phyloP scores from a whole-genome alignment of 1,140 invertebrate species.

The Trichonephila clavipes region DNA sequence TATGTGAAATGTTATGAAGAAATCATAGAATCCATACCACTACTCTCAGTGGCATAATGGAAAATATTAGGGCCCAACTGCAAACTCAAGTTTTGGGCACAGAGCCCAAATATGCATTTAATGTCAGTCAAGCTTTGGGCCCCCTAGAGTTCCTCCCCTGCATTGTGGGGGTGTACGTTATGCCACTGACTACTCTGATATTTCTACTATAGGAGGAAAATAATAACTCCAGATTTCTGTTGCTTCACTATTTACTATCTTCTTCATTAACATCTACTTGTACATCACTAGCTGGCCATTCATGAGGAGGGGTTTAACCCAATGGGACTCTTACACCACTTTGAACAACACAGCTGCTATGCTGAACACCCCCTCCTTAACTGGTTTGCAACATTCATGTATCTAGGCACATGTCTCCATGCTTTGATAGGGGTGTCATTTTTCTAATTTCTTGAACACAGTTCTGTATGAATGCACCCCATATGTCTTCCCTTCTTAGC shows the following conservation, averaged over 20 bases:
- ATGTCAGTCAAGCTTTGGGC: no score
- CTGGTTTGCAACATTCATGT: conserved; percentile 20
- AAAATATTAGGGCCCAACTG: no score
- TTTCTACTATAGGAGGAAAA: conserved; percentile 32
- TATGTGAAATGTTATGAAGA: conserved; percentile 34
- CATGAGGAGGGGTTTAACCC: background rate
- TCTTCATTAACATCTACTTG: conserved; percentile 38
- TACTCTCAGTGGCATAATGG: background rate
- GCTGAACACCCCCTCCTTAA: conserved; percentile 21
- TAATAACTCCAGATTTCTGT: conserved; percentile 10
- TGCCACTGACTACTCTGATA: background rate
- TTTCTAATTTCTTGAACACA: conserved; percentile 51
- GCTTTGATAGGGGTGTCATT: conserved; percentile 33
- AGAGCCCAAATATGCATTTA: no score
- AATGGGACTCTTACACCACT: background rate
- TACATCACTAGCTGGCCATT: conserved; percentile 50
- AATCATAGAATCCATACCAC: conserved; percentile 58
- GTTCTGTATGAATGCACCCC: conserved; percentile 29
- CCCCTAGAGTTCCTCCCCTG: no score
- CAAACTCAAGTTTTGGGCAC: no score
- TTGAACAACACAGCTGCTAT: conserved; percentile 8
- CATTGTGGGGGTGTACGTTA: no score
- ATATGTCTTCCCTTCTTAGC: background rate
- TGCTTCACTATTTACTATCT: background rate
- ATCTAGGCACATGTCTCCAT: conserved; percentile 10